Conservation (phyloP, 30 jellyfish, hydroid and myxozoan species). For the Haliclystus octoradiatus region DNA sequence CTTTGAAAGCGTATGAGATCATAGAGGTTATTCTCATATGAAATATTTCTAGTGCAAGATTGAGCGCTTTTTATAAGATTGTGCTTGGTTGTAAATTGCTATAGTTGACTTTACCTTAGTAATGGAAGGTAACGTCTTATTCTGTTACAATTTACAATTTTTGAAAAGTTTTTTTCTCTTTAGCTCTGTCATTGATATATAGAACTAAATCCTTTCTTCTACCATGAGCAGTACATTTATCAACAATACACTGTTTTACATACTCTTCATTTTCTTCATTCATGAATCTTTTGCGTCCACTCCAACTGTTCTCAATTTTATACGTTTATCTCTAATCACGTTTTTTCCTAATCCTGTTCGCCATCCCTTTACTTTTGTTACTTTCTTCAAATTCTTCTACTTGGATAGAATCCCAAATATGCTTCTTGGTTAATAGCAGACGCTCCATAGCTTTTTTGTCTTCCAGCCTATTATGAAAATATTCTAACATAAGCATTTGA, state of each 20-base stretch:
- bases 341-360: slow-evolving; percentile 4
- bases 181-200: slow-evolving; percentile 20
- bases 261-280: slow-evolving; percentile 22
- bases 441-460: no score
- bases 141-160: slow-evolving; percentile 14
- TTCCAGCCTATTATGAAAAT: no score
- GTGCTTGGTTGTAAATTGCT: slow-evolving; percentile 10
- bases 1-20: no score
- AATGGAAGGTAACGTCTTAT: slow-evolving; percentile 5
- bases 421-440: no score
- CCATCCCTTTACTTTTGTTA: no score
- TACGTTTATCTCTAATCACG: slow-evolving; percentile 2
- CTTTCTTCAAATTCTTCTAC: no score
- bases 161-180: slow-evolving; percentile 18
- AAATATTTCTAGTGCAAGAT: no score
- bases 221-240: slow-evolving; percentile 40
- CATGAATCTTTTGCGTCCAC: slow-evolving; percentile 30
- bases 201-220: slow-evolving; percentile 20
- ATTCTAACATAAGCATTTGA: no score
- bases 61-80: slow-evolving; percentile 20
- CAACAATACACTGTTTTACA: slow-evolving; percentile 15
- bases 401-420: no score
- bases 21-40: slow-evolving; percentile 14
- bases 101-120: slow-evolving; percentile 29
- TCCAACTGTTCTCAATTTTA: slow-evolving; percentile 22